These are phyloP conservation scores for Cecropterus lyciades DNA, from an alignment of 1,140 invertebrate species.

Conservation along the genomic window DNA sequence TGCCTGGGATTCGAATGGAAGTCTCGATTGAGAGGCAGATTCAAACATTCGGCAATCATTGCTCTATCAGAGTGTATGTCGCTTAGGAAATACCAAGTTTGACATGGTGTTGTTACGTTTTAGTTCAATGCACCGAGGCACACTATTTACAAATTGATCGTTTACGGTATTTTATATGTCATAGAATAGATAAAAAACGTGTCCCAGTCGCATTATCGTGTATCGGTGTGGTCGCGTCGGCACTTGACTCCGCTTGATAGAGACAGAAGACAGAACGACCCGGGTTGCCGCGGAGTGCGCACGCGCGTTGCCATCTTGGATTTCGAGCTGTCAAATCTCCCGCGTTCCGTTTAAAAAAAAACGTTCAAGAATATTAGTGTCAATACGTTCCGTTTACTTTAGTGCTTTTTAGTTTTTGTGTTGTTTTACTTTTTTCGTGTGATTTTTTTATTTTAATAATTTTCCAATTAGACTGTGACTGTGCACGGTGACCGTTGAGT, in stretches of 20 bases:
- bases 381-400: constrained; percentile 41
- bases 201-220: constrained; percentile 46
- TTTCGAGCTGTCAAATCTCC: constrained; percentile 51
- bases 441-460: constrained; percentile 48
- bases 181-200: constrained; percentile 48
- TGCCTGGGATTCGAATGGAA: too few species aligned
- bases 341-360: constrained; percentile 65
- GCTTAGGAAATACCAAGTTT: background rate
- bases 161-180: constrained; percentile 32
- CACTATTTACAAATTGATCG: constrained; percentile 22
- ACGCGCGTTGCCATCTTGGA: constrained; percentile 65
- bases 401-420: constrained; percentile 46
- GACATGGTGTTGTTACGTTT: background rate
- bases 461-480: constrained; percentile 56
- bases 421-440: constrained; percentile 46
- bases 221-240: constrained; percentile 46
- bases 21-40: too few species aligned
- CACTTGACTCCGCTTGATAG: constrained; percentile 5
- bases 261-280: constrained; percentile 54
- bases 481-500: constrained; percentile 58
- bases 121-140: constrained; percentile 7
- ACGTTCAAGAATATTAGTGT: constrained; percentile 56
- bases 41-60: too few species aligned
- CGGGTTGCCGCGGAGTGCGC: constrained; percentile 64
- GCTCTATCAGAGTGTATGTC: too few species aligned